These are phyloP conservation scores for Andrena fulva DNA, from an alignment of 2,888 invertebrate genomes.

Conservation along the genomic window DNA sequence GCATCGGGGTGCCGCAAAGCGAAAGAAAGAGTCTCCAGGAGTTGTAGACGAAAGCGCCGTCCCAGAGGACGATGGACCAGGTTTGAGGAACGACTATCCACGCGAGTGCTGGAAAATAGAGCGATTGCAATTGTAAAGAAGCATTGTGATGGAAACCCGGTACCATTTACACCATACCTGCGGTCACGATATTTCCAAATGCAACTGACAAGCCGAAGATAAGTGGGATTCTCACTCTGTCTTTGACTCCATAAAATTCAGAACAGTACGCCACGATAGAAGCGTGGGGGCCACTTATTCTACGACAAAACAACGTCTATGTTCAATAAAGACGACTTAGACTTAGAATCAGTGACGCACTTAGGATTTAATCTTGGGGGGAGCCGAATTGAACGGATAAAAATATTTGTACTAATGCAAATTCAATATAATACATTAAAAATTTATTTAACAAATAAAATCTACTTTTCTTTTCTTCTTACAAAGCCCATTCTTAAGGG, in stretches of 20 bases:
- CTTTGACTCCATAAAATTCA: slow-evolving; percentile 89
- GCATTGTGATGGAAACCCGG: not conserved
- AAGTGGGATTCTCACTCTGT: slow-evolving; percentile 89
- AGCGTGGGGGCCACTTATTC: slow-evolving; percentile 90
- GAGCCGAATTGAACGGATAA: no score
- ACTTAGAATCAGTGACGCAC: no score
- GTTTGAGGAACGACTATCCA: slow-evolving; percentile 89
- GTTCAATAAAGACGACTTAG: not conserved
- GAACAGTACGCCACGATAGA: slow-evolving; percentile 90
- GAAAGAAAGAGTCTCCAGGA: slow-evolving; percentile 86
- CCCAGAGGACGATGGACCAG: slow-evolving; percentile 85
- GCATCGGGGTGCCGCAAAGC: slow-evolving; percentile 87
- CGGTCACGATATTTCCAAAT: slow-evolving; percentile 86
- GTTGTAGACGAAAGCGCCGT: slow-evolving; percentile 82
- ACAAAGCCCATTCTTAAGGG: no score
- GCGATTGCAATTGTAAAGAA: not conserved
- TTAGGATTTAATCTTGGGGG: no score
- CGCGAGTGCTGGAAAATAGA: slow-evolving; percentile 87
- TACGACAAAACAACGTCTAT: slow-evolving; percentile 72
- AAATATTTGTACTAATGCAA: no score
- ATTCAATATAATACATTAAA: no score
- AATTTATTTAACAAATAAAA: no score
- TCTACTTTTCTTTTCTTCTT: no score
- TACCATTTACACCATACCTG: slow-evolving; percentile 73
- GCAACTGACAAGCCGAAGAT: slow-evolving; percentile 86